A percentile compares a stretch with the other conserved stretches of the same genome.
phyloP scores from a whole-genome alignment of 2,113 vertebrate genomes.

The Rhegmatorhina hoffmannsi region DNA sequence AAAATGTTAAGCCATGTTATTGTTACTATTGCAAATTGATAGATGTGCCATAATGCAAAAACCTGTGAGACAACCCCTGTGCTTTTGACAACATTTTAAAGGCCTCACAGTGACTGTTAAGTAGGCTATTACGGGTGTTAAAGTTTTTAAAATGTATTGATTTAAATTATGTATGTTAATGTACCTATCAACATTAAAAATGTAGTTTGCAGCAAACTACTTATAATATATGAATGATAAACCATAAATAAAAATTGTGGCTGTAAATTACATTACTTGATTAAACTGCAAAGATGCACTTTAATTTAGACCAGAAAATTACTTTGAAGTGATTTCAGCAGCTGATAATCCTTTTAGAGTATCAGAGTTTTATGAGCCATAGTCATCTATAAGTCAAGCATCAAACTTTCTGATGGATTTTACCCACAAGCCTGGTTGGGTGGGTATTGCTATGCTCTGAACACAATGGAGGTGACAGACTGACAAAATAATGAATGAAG shows the following conservation, averaged over 20 bases:
- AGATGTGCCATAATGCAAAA: background rate
- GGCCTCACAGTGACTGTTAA: background rate
- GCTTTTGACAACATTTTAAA: background rate
- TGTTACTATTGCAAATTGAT: background rate
- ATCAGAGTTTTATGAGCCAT: background rate
- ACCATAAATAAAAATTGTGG: conserved; percentile 32
- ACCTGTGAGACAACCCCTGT: background rate
- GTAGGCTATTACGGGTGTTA: background rate
- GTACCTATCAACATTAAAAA: conserved; percentile 30
- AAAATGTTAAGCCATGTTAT: background rate
- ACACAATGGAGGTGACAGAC: background rate
- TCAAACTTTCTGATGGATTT: background rate
- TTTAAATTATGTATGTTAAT: conserved; percentile 51
- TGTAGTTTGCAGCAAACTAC: background rate
- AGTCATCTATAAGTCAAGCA: background rate
- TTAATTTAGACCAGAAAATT: conserved; percentile 54
- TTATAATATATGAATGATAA: conserved; percentile 43
- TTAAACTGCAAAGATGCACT: conserved; percentile 32
- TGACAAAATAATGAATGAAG: background rate
- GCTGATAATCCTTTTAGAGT: background rate
- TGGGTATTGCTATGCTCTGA: background rate
- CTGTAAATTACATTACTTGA: conserved; percentile 49
- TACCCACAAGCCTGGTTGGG: background rate
- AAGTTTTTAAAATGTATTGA: background rate
- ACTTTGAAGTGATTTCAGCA: conserved; percentile 26